Evolutionary conservation across 2,888 invertebrate genomes (phyloP).

Genomic region (Lycocerus yunnanus): DNA sequence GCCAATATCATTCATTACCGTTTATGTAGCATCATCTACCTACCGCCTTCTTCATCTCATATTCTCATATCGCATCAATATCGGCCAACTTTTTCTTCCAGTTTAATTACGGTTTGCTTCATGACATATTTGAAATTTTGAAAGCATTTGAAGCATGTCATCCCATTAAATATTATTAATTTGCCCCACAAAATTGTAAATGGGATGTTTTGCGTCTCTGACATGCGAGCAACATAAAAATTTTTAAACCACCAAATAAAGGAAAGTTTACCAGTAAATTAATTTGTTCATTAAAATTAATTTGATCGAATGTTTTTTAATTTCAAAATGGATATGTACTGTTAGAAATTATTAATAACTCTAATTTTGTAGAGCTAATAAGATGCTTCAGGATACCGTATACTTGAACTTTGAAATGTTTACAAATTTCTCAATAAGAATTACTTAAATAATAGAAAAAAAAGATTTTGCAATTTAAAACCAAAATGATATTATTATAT

Average conservation of each 20-base stretch:
- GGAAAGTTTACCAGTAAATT: not conserved
- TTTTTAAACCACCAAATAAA: not conserved
- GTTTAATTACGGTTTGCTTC: not conserved
- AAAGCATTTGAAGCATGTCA: not conserved
- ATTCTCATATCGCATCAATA: constrained; percentile 18
- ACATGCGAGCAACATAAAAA: not conserved
- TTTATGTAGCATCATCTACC: constrained; percentile 13
- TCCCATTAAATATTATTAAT: not conserved
- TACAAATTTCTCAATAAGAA: not conserved
- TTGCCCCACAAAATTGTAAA: not conserved
- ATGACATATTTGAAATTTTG: not conserved
- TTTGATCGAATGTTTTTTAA: not conserved
- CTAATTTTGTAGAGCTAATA: not conserved
- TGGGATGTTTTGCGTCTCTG: not conserved
- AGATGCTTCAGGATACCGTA: not conserved
- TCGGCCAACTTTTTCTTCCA: constrained; percentile 7
- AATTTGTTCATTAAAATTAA: not conserved
- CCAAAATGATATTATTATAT: not conserved
- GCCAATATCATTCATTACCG: constrained; percentile 16
- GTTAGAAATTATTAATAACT: not conserved
- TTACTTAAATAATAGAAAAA: too few relatives aligned
- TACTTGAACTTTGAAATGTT: not conserved
- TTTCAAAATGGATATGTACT: not conserved
- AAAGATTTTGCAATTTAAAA: not conserved
- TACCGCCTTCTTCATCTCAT: constrained; percentile 18